These are phyloP conservation scores for Nesogale talazaci DNA, from an alignment of 2,113 vertebrate species.

Conservation along the genomic window DNA sequence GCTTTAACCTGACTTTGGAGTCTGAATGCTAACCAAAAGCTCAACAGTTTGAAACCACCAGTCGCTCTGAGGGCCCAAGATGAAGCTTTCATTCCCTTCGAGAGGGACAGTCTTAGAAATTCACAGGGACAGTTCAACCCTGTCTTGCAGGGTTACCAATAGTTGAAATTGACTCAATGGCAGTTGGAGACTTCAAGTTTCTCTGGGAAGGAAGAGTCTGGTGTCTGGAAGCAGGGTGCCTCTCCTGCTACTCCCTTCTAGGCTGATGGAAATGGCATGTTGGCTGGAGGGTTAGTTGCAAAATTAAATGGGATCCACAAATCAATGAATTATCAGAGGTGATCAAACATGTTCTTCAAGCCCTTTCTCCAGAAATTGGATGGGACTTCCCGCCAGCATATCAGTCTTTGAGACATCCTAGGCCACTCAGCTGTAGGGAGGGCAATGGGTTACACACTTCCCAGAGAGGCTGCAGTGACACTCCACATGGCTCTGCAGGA, in stretches of 20 bases:
- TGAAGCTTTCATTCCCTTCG: too few species aligned
- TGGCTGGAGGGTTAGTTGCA: conserved; percentile 16
- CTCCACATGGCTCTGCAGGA: neutral
- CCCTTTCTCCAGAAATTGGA: neutral
- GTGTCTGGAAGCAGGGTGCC: neutral
- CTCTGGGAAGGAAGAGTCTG: neutral
- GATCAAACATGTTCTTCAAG: neutral
- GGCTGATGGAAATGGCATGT: neutral
- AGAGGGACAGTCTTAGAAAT: too few species aligned
- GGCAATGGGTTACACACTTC: neutral
- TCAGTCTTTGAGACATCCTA: neutral
- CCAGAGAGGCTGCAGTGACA: neutral
- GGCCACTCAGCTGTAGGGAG: neutral
- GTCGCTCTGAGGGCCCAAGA: too few species aligned
- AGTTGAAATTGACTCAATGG: too few species aligned
- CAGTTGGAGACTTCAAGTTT: too few species aligned
- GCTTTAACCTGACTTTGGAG: too few species aligned
- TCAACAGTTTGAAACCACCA: too few species aligned
- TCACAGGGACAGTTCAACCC: too few species aligned
- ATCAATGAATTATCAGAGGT: neutral
- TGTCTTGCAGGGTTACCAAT: too few species aligned
- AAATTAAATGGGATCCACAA: neutral
- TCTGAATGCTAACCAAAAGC: too few species aligned
- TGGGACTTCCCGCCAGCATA: neutral
- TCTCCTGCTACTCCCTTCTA: neutral